Evolutionary conservation across 2,888 invertebrate species (phyloP).

Genomic region (Yponomeuta evonymella): DNA sequence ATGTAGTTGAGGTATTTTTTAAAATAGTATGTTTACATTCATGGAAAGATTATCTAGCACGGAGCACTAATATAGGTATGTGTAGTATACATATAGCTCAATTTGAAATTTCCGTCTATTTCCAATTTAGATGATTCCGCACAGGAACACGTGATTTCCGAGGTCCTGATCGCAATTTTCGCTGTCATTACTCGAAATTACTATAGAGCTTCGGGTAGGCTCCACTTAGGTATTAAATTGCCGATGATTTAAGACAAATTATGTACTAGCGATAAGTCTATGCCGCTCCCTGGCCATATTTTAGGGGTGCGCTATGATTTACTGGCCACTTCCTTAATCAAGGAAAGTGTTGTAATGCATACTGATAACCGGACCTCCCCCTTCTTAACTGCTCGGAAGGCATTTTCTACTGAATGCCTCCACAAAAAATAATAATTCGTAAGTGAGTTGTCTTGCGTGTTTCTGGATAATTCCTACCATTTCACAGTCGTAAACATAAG

Average conservation of each 20-base stretch:
- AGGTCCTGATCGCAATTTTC: conserved; percentile 47
- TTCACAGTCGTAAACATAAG: not conserved
- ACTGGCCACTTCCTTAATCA: conserved; percentile 51
- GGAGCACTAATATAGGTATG: no score
- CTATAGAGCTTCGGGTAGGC: conserved; percentile 2
- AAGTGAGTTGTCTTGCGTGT: not conserved
- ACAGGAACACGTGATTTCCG: conserved; percentile 50
- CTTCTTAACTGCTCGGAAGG: conserved; percentile 17
- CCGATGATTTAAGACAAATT: not conserved
- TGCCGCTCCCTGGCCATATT: conserved; percentile 38
- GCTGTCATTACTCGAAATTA: conserved; percentile 35
- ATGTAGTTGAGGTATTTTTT: no score
- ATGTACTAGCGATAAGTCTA: conserved; percentile 27
- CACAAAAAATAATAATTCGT: not conserved
- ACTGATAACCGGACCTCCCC: conserved; percentile 22
- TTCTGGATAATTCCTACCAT: conserved; percentile 1
- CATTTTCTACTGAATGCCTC: not conserved
- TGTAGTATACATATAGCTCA: not conserved
- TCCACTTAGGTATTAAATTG: not conserved
- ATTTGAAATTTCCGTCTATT: conserved; percentile 40
- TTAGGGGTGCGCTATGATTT: conserved; percentile 51
- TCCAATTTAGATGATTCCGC: conserved; percentile 48
- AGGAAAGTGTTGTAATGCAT: conserved; percentile 41
- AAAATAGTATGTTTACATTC: no score
- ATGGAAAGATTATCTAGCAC: no score